phyloP scores from a whole-genome alignment of 2,888 invertebrate species.

The Scaptomyza reducta region DNA sequence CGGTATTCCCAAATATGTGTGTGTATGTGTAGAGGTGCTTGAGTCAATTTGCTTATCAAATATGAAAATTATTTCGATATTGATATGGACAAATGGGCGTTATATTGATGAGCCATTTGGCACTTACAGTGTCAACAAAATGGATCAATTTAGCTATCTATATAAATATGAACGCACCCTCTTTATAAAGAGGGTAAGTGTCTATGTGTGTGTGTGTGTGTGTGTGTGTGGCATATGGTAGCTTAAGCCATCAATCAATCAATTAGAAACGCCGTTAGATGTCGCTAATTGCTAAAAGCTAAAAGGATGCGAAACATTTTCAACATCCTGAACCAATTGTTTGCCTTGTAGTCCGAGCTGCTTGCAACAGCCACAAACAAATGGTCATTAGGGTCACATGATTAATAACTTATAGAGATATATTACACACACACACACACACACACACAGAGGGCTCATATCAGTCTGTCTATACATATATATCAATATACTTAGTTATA shows the following conservation, averaged over 20 bases:
- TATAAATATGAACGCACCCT: slow-evolving; percentile 9
- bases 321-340: slow-evolving; percentile 34
- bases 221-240: slow-evolving; percentile 4
- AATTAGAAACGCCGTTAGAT: slow-evolving; percentile 51
- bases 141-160: slow-evolving; percentile 14
- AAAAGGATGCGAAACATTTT: slow-evolving; percentile 36
- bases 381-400: slow-evolving; percentile 39
- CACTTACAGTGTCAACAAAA: slow-evolving; percentile 28
- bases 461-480: slow-evolving; percentile 13
- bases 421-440: too few species aligned
- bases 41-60: slow-evolving; percentile 58
- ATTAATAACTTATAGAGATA: too few species aligned
- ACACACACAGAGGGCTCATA: not conserved
- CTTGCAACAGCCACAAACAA: slow-evolving; percentile 11
- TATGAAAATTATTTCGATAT: slow-evolving; percentile 51
- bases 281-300: slow-evolving; percentile 41
- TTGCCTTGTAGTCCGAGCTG: slow-evolving; percentile 53
- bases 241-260: slow-evolving; percentile 49
- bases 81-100: slow-evolving; percentile 44
- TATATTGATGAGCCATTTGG: slow-evolving; percentile 46
- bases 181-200: slow-evolving; percentile 11
- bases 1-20: slow-evolving; percentile 10
- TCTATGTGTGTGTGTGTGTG: not conserved
- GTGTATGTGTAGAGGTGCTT: not conserved
- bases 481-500: not conserved